These are phyloP conservation scores for Hypselothyrea guttata DNA, from an alignment of 2,888 invertebrate species.

Conservation along the genomic window DNA sequence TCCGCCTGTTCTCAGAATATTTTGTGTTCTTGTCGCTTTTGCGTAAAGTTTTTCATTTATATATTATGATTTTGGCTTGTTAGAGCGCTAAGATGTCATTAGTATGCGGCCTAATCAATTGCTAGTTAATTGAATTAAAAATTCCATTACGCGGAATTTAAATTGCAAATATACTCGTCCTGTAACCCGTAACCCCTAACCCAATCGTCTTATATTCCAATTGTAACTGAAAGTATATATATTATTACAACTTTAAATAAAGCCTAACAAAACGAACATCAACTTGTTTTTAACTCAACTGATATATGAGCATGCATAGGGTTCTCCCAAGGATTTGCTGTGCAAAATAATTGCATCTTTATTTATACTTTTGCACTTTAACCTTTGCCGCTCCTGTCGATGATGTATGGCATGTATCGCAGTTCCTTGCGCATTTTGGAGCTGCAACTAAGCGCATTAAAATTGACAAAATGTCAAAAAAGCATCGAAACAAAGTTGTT, in stretches of 20 bases:
- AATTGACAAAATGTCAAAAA: constrained; percentile 59
- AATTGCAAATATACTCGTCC: constrained; percentile 1
- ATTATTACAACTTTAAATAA: constrained; percentile 15
- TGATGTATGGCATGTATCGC: constrained; percentile 22
- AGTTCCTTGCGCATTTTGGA: constrained; percentile 24
- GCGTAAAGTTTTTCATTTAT: constrained; percentile 56
- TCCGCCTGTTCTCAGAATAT: constrained; percentile 26
- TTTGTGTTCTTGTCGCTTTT: constrained; percentile 55
- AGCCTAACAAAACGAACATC: constrained; percentile 23
- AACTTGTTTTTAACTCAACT: background rate
- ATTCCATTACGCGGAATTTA: constrained; percentile 37
- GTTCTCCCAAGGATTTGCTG: background rate
- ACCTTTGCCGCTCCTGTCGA: constrained; percentile 12
- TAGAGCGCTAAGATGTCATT: constrained; percentile 33
- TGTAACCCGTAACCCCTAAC: background rate
- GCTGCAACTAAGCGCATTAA: constrained; percentile 60
- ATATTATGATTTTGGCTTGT: constrained; percentile 43
- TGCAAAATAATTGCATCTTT: constrained; percentile 23
- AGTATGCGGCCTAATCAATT: constrained; percentile 58
- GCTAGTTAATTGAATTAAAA: constrained; percentile 47
- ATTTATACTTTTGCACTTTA: constrained; percentile 49
- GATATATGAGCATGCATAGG: background rate
- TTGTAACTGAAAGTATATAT: constrained; percentile 19
- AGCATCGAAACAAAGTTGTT: constrained; percentile 48
- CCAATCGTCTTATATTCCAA: constrained; percentile 23